Percentiles rank a stretch among this genome's conserved stretches.
Evolutionary conservation across 2,113 vertebrate genomes (phyloP).

Genomic region (Rhizomys pruinosus): DNA sequence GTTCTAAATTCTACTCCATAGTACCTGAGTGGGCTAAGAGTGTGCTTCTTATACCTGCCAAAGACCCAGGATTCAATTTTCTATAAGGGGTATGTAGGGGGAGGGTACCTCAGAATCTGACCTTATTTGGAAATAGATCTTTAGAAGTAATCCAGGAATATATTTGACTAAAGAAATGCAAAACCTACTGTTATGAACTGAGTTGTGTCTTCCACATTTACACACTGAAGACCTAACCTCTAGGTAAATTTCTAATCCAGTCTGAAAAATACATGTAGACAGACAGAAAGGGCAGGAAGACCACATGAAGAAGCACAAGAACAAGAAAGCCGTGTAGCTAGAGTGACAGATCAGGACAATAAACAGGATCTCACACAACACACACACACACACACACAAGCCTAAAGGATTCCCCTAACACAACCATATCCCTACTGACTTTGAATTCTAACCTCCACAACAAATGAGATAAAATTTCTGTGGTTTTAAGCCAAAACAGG

Average conservation of each 20-base stretch:
- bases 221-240: neutral
- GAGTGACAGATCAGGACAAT: neutral
- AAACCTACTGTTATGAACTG: neutral
- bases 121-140: slow-evolving; percentile 40
- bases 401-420: neutral
- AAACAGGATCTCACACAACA: slow-evolving; percentile 19
- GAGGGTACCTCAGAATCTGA: neutral
- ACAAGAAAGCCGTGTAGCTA: neutral
- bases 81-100: too few species aligned
- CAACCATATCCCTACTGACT: neutral
- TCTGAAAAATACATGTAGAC: neutral
- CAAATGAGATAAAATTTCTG: neutral
- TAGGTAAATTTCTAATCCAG: neutral
- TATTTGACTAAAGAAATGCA: neutral
- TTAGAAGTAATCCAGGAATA: slow-evolving; percentile 22
- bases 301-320: neutral
- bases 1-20: neutral
- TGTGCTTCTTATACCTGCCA: too few species aligned
- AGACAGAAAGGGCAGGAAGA: neutral
- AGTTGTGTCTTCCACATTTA: neutral
- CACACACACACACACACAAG: too few species aligned
- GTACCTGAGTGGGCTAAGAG: neutral
- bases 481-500: neutral
- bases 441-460: slow-evolving; percentile 15
- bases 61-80: too few species aligned